These are phyloP conservation scores for Notodonta ziczac DNA, from an alignment of 2,888 invertebrate species.

Conservation along the genomic window DNA sequence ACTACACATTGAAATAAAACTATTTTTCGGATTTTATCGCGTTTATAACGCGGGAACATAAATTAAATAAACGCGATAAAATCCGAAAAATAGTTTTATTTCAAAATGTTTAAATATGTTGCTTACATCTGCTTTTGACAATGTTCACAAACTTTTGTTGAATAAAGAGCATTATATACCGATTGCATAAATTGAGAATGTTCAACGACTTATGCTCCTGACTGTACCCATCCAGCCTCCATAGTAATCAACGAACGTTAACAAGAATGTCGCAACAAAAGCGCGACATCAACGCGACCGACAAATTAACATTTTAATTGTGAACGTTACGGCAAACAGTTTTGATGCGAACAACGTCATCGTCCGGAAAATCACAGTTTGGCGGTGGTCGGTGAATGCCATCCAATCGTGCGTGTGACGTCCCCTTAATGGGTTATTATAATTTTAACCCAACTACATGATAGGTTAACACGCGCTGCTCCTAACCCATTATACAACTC, in stretches of 20 bases:
- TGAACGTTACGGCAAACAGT: constrained; percentile 52
- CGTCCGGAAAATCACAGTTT: constrained; percentile 63
- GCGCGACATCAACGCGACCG: constrained; percentile 36
- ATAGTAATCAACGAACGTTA: background rate
- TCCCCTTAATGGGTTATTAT: constrained; percentile 75
- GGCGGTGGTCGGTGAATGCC: constrained; percentile 42
- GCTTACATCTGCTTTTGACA: too few relatives aligned
- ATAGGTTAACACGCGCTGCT: constrained; percentile 49
- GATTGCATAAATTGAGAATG: too few relatives aligned
- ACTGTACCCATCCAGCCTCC: too few relatives aligned
- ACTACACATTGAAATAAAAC: too few relatives aligned
- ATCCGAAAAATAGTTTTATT: too few relatives aligned
- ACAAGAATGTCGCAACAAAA: constrained; percentile 27
- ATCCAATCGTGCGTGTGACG: constrained; percentile 72
- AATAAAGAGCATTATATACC: too few relatives aligned
- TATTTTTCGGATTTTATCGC: too few relatives aligned
- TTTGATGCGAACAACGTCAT: constrained; percentile 49
- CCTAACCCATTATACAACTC: constrained; percentile 10
- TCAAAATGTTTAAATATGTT: too few relatives aligned
- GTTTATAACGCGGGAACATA: too few relatives aligned
- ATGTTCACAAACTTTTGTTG: too few relatives aligned
- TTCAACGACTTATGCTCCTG: too few relatives aligned
- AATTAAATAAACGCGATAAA: too few relatives aligned
- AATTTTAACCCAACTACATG: constrained; percentile 56
- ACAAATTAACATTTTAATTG: constrained; percentile 76